Evolutionary conservation across 1,140 invertebrate species (phyloP).

Genomic region (Cecropterus lyciades): DNA sequence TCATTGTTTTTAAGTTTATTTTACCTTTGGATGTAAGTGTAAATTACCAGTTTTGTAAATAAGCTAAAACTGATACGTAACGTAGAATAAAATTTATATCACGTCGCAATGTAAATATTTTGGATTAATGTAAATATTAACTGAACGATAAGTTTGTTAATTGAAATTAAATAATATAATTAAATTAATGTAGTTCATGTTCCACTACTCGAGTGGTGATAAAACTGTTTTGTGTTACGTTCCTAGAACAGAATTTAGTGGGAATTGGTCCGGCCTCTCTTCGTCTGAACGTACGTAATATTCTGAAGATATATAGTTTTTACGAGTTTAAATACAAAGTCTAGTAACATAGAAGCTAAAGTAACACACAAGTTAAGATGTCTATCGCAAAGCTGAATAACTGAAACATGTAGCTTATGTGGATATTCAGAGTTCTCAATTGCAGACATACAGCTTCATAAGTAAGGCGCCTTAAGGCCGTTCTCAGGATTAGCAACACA

Average conservation of each 20-base stretch:
- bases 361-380: too few species aligned
- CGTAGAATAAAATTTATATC: slow-evolving; percentile 64
- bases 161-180: slow-evolving; percentile 30
- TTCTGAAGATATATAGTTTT: too few species aligned
- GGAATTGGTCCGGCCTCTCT: slow-evolving; percentile 9
- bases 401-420: too few species aligned
- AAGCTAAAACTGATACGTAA: slow-evolving; percentile 58
- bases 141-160: slow-evolving; percentile 44
- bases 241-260: slow-evolving; percentile 66
- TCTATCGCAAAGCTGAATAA: too few species aligned
- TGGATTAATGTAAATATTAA: slow-evolving; percentile 67
- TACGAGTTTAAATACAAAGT: too few species aligned
- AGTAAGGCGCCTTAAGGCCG: too few species aligned
- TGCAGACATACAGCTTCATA: too few species aligned
- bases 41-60: slow-evolving; percentile 59
- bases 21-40: slow-evolving; percentile 41
- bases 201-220: slow-evolving; percentile 61
- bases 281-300: not conserved
- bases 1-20: slow-evolving; percentile 7
- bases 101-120: slow-evolving; percentile 69
- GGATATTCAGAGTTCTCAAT: too few species aligned
- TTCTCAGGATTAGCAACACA: too few species aligned
- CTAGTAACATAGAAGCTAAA: too few species aligned
- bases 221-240: slow-evolving; percentile 59
- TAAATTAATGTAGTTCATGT: slow-evolving; percentile 45